Conservation (phyloP, 2,888 invertebrate species). For the Tipula unca region DNA sequence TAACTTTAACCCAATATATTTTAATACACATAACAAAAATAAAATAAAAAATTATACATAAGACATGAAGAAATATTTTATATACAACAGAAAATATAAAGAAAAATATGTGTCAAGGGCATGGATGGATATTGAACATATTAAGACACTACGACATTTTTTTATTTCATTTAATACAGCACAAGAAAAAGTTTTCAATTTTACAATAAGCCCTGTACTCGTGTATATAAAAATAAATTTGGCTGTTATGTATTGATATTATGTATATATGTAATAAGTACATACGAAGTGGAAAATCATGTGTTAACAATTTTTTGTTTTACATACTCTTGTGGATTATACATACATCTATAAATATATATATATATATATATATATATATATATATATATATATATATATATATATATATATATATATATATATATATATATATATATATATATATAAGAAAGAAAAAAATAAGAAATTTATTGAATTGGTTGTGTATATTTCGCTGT, state of each 20-base stretch:
- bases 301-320: background rate
- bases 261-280: background rate
- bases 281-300: background rate
- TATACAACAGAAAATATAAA: background rate
- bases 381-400: no score
- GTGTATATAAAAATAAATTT: background rate
- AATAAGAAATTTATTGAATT: background rate
- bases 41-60: background rate
- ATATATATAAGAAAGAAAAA: background rate
- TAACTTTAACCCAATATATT: background rate
- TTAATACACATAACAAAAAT: background rate
- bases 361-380: no score
- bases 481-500: background rate
- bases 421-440: no score
- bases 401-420: no score
- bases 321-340: background rate
- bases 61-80: slow-evolving; percentile 14
- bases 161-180: background rate
- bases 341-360: no score
- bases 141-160: background rate
- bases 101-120: slow-evolving; percentile 9
- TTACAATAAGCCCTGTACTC: background rate
- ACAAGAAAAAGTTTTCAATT: background rate
- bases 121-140: slow-evolving; percentile 1
- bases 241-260: background rate